A percentile compares a stretch with the other conserved stretches of the same genome.
These are phyloP conservation scores for Xiphophorus hellerii DNA, from an alignment of 2,113 vertebrate species.

Conservation along the genomic window DNA sequence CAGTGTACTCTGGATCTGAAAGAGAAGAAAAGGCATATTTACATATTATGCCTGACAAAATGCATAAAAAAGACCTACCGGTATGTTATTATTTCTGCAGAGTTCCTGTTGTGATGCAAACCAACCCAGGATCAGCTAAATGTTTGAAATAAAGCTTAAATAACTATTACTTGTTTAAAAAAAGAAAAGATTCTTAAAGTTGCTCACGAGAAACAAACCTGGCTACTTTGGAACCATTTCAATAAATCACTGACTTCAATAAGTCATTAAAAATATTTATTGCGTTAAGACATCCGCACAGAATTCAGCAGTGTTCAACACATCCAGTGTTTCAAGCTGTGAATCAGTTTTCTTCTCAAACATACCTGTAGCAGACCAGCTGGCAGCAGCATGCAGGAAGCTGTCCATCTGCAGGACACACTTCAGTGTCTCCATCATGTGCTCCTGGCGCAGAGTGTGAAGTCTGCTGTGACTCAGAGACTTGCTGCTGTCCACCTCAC, in stretches of 20 bases:
- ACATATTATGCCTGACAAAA: too few species aligned
- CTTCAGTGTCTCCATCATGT: conserved; percentile 83
- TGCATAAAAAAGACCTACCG: neutral
- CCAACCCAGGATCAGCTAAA: neutral
- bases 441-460: conserved; percentile 72
- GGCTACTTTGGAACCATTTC: neutral
- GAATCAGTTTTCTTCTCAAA: too few species aligned
- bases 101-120: too few species aligned
- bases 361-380: neutral
- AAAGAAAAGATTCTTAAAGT: neutral
- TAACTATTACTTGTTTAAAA: neutral
- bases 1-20: conserved; percentile 39
- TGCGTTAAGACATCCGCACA: too few species aligned
- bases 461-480: conserved; percentile 31
- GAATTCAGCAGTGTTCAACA: too few species aligned
- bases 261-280: too few species aligned
- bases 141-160: neutral
- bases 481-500: conserved; percentile 36
- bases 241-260: too few species aligned
- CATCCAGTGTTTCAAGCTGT: too few species aligned
- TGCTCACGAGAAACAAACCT: neutral
- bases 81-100: too few species aligned
- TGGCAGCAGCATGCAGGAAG: conserved; percentile 67
- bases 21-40: conserved; percentile 24
- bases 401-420: conserved; percentile 86